Evolutionary conservation across 2,797 vertebrate genomes (phyloP).

Genomic region (Lepus oiostolus): DNA sequence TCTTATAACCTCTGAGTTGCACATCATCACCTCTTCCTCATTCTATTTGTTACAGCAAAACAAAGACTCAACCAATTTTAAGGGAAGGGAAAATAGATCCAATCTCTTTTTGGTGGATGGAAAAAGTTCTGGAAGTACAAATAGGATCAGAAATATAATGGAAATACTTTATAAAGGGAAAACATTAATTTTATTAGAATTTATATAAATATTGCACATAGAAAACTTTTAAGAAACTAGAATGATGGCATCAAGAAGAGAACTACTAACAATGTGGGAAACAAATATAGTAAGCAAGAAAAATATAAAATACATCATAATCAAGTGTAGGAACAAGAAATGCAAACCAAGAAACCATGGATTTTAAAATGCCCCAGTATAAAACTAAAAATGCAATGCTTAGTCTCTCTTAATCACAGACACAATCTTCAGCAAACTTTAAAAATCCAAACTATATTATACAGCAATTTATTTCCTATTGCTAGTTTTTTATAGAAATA

Average conservation of each 20-base stretch:
- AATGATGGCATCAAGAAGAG: slow-evolving; percentile 76
- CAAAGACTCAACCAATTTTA: not conserved
- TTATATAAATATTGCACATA: slow-evolving; percentile 84
- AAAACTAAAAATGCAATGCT: slow-evolving; percentile 58
- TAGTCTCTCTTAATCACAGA: slow-evolving; percentile 72
- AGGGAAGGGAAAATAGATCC: not conserved
- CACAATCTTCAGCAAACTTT: slow-evolving; percentile 79
- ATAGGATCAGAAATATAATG: not conserved
- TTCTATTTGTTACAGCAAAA: not conserved
- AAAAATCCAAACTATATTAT: slow-evolving; percentile 82
- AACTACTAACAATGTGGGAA: slow-evolving; percentile 78
- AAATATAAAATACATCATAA: slow-evolving; percentile 78
- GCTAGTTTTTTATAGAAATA: slow-evolving; percentile 84
- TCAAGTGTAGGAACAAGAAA: slow-evolving; percentile 70
- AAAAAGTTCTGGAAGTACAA: not conserved
- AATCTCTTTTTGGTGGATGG: not conserved
- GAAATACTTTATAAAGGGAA: slow-evolving; percentile 73
- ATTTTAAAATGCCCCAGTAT: slow-evolving; percentile 84
- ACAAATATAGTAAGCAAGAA: slow-evolving; percentile 63
- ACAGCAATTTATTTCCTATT: slow-evolving; percentile 81
- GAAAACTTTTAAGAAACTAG: slow-evolving; percentile 82
- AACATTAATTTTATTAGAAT: slow-evolving; percentile 85
- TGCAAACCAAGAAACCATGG: slow-evolving; percentile 72
- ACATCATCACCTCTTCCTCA: not conserved
- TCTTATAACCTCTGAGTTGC: not conserved